Conservation (phyloP, 1,140 invertebrate species). For the Fopius arisanus region DNA sequence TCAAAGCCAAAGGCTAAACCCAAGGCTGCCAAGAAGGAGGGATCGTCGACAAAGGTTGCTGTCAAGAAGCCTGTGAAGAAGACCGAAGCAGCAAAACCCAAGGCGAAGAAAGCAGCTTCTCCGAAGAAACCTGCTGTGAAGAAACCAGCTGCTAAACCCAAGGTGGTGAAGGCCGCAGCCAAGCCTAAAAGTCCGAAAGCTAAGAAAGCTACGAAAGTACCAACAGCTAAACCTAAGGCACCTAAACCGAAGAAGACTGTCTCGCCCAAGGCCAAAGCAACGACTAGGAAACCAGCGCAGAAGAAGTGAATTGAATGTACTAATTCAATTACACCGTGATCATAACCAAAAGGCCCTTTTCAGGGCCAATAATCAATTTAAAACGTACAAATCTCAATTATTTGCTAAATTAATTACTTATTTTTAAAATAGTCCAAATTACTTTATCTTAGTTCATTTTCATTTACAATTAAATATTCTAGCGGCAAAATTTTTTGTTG, state of each 20-base stretch:
- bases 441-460: not conserved
- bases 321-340: not conserved
- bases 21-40: not conserved
- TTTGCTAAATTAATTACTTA: not conserved
- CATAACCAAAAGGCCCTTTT: not conserved
- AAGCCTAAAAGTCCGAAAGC: not conserved
- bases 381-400: not conserved
- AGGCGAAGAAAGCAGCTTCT: not conserved
- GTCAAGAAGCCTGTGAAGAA: not conserved
- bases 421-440: not conserved
- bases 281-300: constrained; percentile 4
- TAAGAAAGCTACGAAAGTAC: not conserved
- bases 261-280: not conserved
- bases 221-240: constrained; percentile 18
- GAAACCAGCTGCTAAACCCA: not conserved
- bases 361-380: not conserved
- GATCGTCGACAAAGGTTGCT: not conserved
- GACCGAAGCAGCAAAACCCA: not conserved
- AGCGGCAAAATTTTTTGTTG: too few relatives aligned
- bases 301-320: not conserved
- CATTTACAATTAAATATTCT: too few relatives aligned
- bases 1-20: constrained; percentile 8
- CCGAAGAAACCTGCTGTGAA: not conserved
- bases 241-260: constrained; percentile 13
- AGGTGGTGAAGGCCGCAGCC: not conserved